These are phyloP conservation scores for Aurelia sp. DNA, from an alignment of 30 jellyfish, hydroid and myxozoan species.

Conservation along the genomic window DNA sequence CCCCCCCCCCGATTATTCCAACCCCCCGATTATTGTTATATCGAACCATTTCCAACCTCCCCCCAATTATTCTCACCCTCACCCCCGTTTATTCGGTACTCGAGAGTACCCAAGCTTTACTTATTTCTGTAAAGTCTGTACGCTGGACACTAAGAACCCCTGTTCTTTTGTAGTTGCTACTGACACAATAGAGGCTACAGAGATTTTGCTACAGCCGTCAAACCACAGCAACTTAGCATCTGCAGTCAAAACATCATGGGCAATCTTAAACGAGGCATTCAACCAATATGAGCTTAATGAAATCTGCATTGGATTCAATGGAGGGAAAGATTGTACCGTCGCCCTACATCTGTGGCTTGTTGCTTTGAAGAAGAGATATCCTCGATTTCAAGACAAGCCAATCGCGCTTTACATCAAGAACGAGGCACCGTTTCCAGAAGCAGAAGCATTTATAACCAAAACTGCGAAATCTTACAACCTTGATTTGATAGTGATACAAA, in stretches of 20 bases:
- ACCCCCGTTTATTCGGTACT: too few species aligned
- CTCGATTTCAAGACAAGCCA: slow-evolving; percentile 57
- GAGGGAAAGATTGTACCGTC: slow-evolving; percentile 99
- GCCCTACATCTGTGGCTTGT: slow-evolving; percentile 85
- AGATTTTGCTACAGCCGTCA: slow-evolving; percentile 29
- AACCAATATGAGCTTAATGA: slow-evolving; percentile 72
- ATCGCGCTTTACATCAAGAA: slow-evolving; percentile 73
- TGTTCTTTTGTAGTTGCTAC: slow-evolving; percentile 19
- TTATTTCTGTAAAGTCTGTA: too few species aligned
- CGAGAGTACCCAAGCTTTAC: too few species aligned
- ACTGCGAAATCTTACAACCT: slow-evolving; percentile 62
- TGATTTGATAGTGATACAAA: slow-evolving; percentile 76
- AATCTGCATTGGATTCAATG: slow-evolving; percentile 95
- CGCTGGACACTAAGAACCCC: neutral
- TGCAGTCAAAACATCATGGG: slow-evolving; percentile 92
- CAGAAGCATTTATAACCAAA: slow-evolving; percentile 77
- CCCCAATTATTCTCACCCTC: too few species aligned
- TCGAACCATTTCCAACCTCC: too few species aligned
- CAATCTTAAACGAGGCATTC: slow-evolving; percentile 79
- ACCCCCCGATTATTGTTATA: too few species aligned
- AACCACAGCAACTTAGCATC: slow-evolving; percentile 72
- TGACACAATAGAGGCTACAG: slow-evolving; percentile 48
- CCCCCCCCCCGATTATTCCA: too few species aligned
- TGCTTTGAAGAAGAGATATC: slow-evolving; percentile 73
- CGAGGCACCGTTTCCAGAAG: slow-evolving; percentile 89